Evolutionary conservation across 1,140 invertebrate genomes (phyloP).

Genomic region (Harpegnathos saltator): DNA sequence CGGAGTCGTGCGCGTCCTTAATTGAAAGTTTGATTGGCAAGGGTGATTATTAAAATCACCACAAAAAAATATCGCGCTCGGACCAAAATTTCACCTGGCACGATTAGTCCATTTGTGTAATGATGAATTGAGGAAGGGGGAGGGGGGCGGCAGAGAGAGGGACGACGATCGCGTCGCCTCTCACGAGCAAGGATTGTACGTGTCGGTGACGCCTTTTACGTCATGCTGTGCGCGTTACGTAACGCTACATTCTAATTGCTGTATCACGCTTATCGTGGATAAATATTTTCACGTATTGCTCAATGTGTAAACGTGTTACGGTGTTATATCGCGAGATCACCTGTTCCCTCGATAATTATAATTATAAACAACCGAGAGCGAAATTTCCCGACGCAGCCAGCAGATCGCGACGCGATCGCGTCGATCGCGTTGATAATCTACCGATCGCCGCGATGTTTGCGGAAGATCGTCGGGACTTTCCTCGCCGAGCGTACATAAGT

Average conservation of each 20-base stretch:
- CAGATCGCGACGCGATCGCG: too few species aligned
- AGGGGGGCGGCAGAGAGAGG: too few species aligned
- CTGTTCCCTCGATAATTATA: too few species aligned
- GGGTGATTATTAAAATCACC: conserved; percentile 50
- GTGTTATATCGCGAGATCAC: too few species aligned
- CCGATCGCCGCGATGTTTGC: background rate
- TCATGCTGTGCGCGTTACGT: background rate
- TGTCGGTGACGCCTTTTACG: background rate
- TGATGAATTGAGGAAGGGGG: too few species aligned
- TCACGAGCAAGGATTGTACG: conserved; percentile 12
- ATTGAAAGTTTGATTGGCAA: conserved; percentile 68
- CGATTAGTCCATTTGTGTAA: conserved; percentile 6
- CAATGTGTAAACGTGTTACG: too few species aligned
- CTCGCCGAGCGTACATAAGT: conserved; percentile 1
- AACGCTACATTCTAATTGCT: too few species aligned
- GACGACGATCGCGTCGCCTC: background rate
- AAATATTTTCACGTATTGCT: too few species aligned
- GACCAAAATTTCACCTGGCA: conserved; percentile 33
- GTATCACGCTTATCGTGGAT: too few species aligned
- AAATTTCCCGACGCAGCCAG: too few species aligned
- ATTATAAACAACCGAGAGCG: background rate
- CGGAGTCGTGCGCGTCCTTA: conserved; percentile 27
- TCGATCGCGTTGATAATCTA: background rate
- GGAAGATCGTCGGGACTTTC: background rate
- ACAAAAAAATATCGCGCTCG: conserved; percentile 22